Conservation (phyloP, 2,113 vertebrate species). For the Sorex fumeus region DNA sequence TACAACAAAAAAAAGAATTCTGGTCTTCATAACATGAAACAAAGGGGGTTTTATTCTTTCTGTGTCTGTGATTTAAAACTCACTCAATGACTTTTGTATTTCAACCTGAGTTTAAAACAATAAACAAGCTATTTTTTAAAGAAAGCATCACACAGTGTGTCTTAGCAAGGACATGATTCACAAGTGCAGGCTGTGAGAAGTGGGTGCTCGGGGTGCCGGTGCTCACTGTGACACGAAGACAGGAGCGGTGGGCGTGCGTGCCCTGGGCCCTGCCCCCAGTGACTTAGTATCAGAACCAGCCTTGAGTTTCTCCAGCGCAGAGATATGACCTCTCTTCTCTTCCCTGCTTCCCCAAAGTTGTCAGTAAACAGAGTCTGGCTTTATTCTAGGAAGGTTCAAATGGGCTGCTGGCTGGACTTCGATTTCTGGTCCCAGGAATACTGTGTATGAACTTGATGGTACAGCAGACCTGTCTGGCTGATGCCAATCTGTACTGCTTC, state of each 20-base stretch:
- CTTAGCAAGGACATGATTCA: slow-evolving; percentile 77
- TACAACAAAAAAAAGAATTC: slow-evolving; percentile 71
- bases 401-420: slow-evolving; percentile 23
- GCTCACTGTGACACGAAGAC: slow-evolving; percentile 74
- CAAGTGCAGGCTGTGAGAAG: slow-evolving; percentile 38
- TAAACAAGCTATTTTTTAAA: slow-evolving; percentile 84
- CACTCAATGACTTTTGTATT: slow-evolving; percentile 84
- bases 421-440: slow-evolving; percentile 34
- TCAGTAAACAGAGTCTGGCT: slow-evolving; percentile 43
- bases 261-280: neutral
- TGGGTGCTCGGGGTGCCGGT: slow-evolving; percentile 60
- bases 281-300: slow-evolving; percentile 19
- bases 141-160: slow-evolving; percentile 76
- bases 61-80: slow-evolving; percentile 81
- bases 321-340: neutral
- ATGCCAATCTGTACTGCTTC: slow-evolving; percentile 71
- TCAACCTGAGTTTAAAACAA: slow-evolving; percentile 77
- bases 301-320: neutral
- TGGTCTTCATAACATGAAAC: slow-evolving; percentile 77
- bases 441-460: slow-evolving; percentile 47
- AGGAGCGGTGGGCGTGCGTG: slow-evolving; percentile 35
- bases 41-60: slow-evolving; percentile 79
- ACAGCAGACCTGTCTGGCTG: slow-evolving; percentile 63
- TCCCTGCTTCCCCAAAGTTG: neutral
- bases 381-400: slow-evolving; percentile 48